Conservation (phyloP, 2,888 invertebrate species). For the Brachyptera putata region DNA sequence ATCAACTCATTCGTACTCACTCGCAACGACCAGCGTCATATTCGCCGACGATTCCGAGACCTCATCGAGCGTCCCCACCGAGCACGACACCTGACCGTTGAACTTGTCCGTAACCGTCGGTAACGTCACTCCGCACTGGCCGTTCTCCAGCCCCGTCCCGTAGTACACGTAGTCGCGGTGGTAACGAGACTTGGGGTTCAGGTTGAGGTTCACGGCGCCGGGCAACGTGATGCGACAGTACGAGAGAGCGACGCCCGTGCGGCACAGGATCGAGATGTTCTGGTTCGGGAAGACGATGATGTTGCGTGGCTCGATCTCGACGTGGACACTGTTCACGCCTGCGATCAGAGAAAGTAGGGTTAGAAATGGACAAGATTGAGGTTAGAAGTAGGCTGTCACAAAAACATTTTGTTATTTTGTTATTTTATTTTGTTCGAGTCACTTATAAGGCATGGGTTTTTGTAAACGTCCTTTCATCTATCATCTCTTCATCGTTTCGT, state of each 20-base stretch:
- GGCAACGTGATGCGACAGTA: conserved; percentile 55
- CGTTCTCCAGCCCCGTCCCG: conserved; percentile 47
- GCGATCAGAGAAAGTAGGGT: no score
- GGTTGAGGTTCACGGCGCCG: conserved; percentile 27
- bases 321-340: conserved; percentile 41
- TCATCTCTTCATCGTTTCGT: no score
- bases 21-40: conserved; percentile 64
- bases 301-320: conserved; percentile 52
- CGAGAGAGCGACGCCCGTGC: conserved; percentile 53
- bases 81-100: conserved; percentile 68
- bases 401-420: no score
- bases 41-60: conserved; percentile 54
- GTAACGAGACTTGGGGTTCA: background rate
- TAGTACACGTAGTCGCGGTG: background rate
- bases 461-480: no score
- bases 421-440: no score
- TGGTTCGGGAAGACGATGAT: conserved; percentile 55
- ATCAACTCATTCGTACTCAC: no score
- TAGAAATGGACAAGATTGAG: no score
- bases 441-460: no score
- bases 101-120: conserved; percentile 58
- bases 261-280: conserved; percentile 56
- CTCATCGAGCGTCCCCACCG: conserved; percentile 55
- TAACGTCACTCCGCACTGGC: conserved; percentile 70
- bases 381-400: no score